These are phyloP conservation scores for Pipa parva DNA, from an alignment of 2,113 vertebrate species.

Conservation along the genomic window DNA sequence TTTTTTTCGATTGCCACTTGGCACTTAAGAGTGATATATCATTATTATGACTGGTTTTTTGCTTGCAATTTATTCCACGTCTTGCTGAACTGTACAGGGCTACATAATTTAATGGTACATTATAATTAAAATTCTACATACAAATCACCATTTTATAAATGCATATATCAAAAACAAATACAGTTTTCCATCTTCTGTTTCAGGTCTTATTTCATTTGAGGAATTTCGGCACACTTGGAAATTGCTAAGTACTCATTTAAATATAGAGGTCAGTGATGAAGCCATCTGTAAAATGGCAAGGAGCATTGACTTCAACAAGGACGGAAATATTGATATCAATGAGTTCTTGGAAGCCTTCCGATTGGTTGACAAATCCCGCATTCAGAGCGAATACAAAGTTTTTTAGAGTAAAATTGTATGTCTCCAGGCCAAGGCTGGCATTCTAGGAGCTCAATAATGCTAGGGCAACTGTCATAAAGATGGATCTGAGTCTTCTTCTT, in stretches of 20 bases:
- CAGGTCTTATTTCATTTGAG: constrained; percentile 85
- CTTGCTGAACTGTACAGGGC: too few species aligned
- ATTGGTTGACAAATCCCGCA: constrained; percentile 67
- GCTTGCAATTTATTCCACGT: too few species aligned
- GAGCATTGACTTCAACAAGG: constrained; percentile 94
- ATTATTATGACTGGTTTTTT: too few species aligned
- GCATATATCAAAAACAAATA: background rate
- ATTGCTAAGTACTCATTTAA: constrained; percentile 83
- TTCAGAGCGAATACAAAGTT: background rate
- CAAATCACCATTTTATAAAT: too few species aligned
- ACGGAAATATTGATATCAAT: constrained; percentile 90
- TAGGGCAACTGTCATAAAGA: too few species aligned
- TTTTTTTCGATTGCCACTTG: too few species aligned
- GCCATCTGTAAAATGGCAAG: constrained; percentile 74
- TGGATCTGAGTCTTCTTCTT: too few species aligned
- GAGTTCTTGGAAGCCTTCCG: constrained; percentile 95
- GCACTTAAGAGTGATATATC: too few species aligned
- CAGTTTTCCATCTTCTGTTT: background rate
- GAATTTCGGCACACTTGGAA: constrained; percentile 90
- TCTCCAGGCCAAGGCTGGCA: too few species aligned
- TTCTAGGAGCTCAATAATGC: too few species aligned
- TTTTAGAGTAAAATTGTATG: background rate
- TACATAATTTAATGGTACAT: too few species aligned
- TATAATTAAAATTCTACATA: too few species aligned
- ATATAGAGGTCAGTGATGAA: constrained; percentile 70